A percentile compares a stretch with the other conserved stretches of the same genome.
Evolutionary conservation across 2,888 invertebrate species (phyloP).

Genomic region (Gonocerus acuteangulatus): DNA sequence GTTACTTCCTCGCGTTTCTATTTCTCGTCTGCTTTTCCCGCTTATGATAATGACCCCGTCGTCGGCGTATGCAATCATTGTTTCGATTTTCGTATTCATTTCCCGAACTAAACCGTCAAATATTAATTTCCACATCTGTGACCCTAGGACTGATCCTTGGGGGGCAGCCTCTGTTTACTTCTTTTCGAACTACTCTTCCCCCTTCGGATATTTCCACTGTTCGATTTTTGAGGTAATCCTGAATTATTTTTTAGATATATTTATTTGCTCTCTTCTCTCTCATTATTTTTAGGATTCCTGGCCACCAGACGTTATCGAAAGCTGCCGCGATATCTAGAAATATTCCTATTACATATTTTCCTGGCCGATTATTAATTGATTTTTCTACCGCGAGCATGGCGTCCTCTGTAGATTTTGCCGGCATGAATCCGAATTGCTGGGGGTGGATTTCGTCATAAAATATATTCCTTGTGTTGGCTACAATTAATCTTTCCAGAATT

Average conservation of each 20-base stretch:
- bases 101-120: background rate
- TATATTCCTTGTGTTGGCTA: background rate
- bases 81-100: background rate
- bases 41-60: background rate
- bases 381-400: background rate
- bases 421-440: background rate
- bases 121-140: background rate
- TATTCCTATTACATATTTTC: background rate
- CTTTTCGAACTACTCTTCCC: background rate
- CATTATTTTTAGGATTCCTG: background rate
- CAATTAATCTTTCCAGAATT: background rate
- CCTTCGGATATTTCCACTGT: background rate
- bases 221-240: background rate
- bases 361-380: background rate
- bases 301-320: background rate
- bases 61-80: background rate
- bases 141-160: slow-evolving; percentile 8
- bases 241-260: background rate
- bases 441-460: background rate
- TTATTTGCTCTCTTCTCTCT: background rate
- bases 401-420: background rate
- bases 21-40: background rate
- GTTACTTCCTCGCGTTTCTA: background rate
- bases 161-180: slow-evolving; percentile 8
- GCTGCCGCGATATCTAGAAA: background rate